Evolutionary conservation across 2,113 vertebrate species (phyloP).

Genomic region (Paramisgurnus dabryanus): DNA sequence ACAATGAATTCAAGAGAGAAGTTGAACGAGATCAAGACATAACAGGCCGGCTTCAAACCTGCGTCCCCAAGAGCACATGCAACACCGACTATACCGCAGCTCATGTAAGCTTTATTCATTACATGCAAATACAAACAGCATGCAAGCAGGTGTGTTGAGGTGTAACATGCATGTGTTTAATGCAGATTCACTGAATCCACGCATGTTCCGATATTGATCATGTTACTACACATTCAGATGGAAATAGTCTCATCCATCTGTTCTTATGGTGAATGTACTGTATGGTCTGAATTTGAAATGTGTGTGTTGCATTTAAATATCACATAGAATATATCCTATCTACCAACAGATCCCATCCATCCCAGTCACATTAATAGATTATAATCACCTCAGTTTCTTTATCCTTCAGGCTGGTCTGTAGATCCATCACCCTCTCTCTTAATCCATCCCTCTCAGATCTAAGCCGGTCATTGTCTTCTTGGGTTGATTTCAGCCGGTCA

Average conservation of each 20-base stretch:
- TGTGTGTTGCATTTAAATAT: not conserved
- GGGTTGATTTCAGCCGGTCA: slow-evolving; percentile 59
- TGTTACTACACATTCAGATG: not conserved
- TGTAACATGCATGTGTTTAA: no score
- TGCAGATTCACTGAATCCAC: not conserved
- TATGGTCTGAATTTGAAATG: not conserved
- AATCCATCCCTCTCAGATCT: slow-evolving; percentile 65
- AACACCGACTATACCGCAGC: not conserved
- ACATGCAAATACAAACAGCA: not conserved
- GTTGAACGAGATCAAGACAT: no score
- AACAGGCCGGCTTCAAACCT: not conserved
- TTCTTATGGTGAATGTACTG: not conserved
- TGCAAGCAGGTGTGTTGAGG: not conserved
- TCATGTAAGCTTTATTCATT: not conserved
- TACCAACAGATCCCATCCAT: not conserved
- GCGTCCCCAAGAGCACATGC: not conserved
- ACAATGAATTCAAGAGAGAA: not conserved
- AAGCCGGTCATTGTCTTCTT: slow-evolving; percentile 67
- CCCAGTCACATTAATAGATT: not conserved
- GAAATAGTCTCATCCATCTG: not conserved
- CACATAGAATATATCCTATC: not conserved
- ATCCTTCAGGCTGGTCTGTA: slow-evolving; percentile 68
- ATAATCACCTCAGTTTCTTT: slow-evolving; percentile 73
- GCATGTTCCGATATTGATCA: not conserved
- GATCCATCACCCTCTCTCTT: slow-evolving; percentile 63